Evolutionary conservation across 2,888 invertebrate species (phyloP).

Genomic region (Hybos culiciformis): DNA sequence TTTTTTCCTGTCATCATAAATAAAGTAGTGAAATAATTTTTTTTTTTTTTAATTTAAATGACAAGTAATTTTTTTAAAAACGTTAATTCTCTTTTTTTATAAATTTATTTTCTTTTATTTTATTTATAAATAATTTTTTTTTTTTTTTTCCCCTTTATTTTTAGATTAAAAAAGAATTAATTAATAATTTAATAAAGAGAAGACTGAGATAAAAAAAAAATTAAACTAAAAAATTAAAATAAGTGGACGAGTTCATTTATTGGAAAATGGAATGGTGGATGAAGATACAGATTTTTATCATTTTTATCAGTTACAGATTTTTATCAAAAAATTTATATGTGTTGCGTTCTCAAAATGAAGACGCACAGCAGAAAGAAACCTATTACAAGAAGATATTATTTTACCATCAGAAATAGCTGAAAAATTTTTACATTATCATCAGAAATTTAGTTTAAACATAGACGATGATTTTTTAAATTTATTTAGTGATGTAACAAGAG

Average conservation of each 20-base stretch:
- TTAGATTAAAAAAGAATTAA: too few species aligned
- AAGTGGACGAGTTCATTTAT: constrained; percentile 36
- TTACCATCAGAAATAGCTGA: constrained; percentile 60
- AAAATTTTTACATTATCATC: constrained; percentile 35
- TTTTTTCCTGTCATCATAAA: too few species aligned
- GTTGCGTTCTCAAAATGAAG: constrained; percentile 24
- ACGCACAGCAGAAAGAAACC: constrained; percentile 25
- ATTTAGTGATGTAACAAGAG: constrained; percentile 52
- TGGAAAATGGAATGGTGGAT: constrained; percentile 32
- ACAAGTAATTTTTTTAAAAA: too few species aligned
- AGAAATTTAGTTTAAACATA: constrained; percentile 38
- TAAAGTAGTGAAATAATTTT: too few species aligned
- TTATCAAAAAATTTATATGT: constrained; percentile 31
- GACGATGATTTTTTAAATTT: constrained; percentile 56
- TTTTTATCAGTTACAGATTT: constrained; percentile 33
- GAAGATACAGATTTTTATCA: constrained; percentile 33
- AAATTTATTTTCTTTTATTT: too few species aligned
- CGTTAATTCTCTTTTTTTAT: too few species aligned
- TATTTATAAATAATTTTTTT: too few species aligned
- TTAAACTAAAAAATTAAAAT: constrained; percentile 16
- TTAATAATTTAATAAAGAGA: too few species aligned
- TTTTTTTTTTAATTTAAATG: too few species aligned
- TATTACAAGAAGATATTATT: constrained; percentile 43
- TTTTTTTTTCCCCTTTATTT: too few species aligned
- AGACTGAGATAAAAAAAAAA: too few species aligned